Evolutionary conservation across 2,797 vertebrate species (phyloP).

Genomic region (Ctenochaetus hawaiiensis): DNA sequence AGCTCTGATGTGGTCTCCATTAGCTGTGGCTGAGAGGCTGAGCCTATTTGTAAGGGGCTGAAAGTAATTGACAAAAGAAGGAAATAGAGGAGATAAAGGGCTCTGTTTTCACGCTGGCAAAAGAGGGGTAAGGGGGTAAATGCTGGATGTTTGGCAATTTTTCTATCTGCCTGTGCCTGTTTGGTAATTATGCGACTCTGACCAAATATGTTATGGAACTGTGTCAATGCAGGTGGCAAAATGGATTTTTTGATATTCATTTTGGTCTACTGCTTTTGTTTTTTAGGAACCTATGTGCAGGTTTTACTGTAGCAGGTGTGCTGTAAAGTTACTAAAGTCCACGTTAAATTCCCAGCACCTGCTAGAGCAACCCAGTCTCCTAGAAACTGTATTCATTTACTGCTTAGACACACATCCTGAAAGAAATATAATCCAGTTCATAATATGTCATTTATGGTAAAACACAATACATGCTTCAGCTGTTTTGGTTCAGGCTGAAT

Average conservation of each 20-base stretch:
- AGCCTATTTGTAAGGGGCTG: constrained; percentile 30
- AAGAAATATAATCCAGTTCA: no score
- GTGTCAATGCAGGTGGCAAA: neutral
- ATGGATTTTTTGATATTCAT: neutral
- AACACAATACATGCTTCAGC: no score
- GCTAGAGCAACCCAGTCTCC: no score
- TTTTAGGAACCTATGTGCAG: no score
- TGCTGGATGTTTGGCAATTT: neutral
- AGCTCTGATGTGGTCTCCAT: constrained; percentile 51
- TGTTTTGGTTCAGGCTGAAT: no score
- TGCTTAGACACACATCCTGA: no score
- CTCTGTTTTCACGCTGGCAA: constrained; percentile 17
- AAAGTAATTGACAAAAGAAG: constrained; percentile 47
- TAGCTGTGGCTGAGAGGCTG: constrained; percentile 29
- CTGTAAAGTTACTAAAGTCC: no score
- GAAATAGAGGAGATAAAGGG: constrained; percentile 22
- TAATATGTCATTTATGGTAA: no score
- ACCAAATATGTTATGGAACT: neutral
- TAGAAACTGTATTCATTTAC: no score
- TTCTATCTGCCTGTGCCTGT: neutral
- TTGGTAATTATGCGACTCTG: constrained; percentile 15
- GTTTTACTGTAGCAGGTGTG: no score
- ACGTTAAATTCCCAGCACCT: no score
- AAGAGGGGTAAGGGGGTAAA: neutral
- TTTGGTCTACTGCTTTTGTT: neutral